Conservation (phyloP, 2,797 vertebrate species). For the Philypnodon macrostomus region DNA sequence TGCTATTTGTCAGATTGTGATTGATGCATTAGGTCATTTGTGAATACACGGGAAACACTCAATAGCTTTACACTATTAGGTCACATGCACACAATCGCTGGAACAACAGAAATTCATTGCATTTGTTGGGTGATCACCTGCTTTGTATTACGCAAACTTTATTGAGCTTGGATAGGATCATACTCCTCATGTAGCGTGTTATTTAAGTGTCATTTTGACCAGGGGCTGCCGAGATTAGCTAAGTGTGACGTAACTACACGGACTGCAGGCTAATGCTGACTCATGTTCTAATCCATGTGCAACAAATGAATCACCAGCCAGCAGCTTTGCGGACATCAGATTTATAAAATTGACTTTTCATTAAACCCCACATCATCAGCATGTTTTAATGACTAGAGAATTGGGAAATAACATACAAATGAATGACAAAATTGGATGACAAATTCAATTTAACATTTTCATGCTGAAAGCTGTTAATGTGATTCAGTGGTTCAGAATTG, state of each 20-base stretch:
- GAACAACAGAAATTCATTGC: conserved; percentile 21
- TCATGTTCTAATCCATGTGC: conserved; percentile 27
- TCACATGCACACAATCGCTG: background rate
- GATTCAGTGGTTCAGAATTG: no score
- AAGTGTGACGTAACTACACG: conserved; percentile 17
- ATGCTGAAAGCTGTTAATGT: background rate
- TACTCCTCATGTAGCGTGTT: conserved; percentile 2
- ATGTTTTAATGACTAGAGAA: conserved; percentile 15
- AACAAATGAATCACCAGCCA: conserved; percentile 29
- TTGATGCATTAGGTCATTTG: conserved; percentile 54
- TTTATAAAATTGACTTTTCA: conserved; percentile 13
- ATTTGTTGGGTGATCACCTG: conserved; percentile 35
- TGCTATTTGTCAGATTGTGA: conserved; percentile 34
- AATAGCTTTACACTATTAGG: no score
- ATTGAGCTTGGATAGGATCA: conserved; percentile 24
- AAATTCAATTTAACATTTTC: background rate
- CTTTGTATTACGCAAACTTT: background rate
- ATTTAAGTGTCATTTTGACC: background rate
- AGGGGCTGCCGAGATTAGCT: background rate
- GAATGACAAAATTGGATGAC: conserved; percentile 1
- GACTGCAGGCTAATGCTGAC: conserved; percentile 17
- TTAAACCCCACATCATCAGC: conserved; percentile 5
- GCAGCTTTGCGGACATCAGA: conserved; percentile 11
- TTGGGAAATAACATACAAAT: background rate
- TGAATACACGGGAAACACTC: conserved; percentile 3